These are phyloP conservation scores for Glossophaga mutica DNA, from an alignment of 2,797 vertebrate species.

Conservation along the genomic window DNA sequence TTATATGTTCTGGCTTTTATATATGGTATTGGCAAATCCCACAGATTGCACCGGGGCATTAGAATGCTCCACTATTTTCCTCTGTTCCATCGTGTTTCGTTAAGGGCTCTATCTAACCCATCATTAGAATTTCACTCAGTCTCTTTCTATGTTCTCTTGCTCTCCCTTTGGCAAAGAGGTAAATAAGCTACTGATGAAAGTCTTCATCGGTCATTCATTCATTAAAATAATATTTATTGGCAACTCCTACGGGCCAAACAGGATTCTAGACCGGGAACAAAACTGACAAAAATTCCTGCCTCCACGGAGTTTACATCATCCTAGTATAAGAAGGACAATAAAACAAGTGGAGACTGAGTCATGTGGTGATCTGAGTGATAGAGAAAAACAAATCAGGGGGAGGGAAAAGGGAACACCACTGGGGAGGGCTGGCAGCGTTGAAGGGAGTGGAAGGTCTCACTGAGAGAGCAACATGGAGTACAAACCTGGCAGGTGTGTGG, in stretches of 20 bases:
- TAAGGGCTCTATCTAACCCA: background rate
- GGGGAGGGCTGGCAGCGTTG: background rate
- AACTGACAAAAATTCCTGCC: background rate
- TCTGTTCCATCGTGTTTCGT: background rate
- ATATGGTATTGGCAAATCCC: background rate
- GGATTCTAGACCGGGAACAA: background rate
- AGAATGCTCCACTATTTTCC: background rate
- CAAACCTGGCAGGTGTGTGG: background rate
- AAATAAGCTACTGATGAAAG: background rate
- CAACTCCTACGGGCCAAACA: background rate
- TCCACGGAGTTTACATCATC: background rate
- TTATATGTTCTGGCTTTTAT: background rate
- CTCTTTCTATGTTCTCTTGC: background rate
- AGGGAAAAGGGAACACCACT: background rate
- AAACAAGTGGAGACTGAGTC: background rate
- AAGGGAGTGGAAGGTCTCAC: background rate
- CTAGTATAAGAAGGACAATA: background rate
- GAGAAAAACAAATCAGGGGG: background rate
- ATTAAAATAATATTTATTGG: background rate
- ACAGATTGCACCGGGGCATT: background rate
- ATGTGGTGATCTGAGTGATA: background rate
- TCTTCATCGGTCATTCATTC: background rate
- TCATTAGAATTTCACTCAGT: background rate
- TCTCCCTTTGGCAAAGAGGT: background rate
- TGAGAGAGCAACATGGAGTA: background rate